These are phyloP conservation scores for Rallus limicola DNA, from an alignment of 2,113 vertebrate genomes.

Conservation along the genomic window DNA sequence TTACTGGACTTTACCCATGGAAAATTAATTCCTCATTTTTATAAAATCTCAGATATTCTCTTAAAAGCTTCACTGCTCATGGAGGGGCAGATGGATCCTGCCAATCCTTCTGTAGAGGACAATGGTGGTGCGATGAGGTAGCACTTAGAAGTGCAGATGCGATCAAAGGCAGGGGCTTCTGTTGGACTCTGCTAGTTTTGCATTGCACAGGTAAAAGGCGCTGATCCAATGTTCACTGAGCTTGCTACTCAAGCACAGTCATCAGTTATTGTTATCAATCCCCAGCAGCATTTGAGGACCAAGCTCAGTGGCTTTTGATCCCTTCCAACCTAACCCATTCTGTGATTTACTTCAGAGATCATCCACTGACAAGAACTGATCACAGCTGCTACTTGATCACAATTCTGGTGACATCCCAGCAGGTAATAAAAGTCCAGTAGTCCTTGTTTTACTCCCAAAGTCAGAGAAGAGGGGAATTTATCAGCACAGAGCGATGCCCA, in stretches of 20 bases:
- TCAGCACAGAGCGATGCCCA: not conserved
- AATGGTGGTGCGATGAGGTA: not conserved
- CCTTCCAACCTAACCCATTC: too few relatives aligned
- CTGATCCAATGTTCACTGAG: not conserved
- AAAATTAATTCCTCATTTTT: not conserved
- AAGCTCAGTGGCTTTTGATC: too few relatives aligned
- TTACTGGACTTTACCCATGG: not conserved
- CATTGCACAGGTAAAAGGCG: not conserved
- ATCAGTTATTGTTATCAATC: not conserved
- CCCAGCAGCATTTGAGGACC: not conserved
- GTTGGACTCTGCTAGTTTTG: not conserved
- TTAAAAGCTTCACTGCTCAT: not conserved
- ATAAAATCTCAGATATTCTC: not conserved
- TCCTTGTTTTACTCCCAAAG: not conserved
- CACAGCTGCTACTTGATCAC: not conserved
- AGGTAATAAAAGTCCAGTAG: not conserved
- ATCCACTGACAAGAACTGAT: not conserved
- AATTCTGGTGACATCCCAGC: not conserved
- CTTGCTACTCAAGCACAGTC: not conserved
- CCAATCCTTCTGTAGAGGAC: not conserved
- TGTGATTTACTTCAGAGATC: not conserved
- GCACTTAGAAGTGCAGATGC: not conserved
- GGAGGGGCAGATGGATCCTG: not conserved
- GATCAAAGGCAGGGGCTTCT: not conserved
- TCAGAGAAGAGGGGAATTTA: not conserved